Evolutionary conservation across 2,797 vertebrate species (phyloP).

Genomic region (Aratinga solstitialis): DNA sequence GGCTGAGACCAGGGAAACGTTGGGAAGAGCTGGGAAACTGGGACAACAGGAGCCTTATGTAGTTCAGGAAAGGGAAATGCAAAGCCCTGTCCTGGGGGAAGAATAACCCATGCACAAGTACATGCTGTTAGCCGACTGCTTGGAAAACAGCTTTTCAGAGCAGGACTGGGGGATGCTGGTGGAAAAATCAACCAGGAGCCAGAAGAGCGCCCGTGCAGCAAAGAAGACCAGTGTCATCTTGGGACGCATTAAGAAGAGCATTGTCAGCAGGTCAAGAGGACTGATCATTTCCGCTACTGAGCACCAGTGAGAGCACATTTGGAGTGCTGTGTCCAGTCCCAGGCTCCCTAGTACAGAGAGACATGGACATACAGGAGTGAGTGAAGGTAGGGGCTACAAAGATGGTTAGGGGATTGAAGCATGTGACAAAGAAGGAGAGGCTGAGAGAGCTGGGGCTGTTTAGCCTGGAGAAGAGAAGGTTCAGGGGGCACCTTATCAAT

Average conservation of each 20-base stretch:
- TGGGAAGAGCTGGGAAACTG: not conserved
- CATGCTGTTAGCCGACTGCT: not conserved
- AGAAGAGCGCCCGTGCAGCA: not conserved
- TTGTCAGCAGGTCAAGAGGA: not conserved
- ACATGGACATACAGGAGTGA: rapidly evolving
- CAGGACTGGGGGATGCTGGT: not conserved
- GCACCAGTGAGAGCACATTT: not conserved
- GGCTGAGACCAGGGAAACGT: not conserved
- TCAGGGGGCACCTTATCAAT: not conserved
- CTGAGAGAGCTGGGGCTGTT: not conserved
- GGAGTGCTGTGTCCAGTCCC: not conserved
- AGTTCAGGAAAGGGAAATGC: not conserved
- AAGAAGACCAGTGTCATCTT: not conserved
- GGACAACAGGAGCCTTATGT: not conserved
- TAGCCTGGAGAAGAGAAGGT: not conserved
- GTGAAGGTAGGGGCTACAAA: not conserved
- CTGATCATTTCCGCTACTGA: not conserved
- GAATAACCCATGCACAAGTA: not conserved
- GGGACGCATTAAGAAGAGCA: not conserved
- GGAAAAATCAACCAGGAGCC: not conserved
- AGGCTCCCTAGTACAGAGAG: not conserved
- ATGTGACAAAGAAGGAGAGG: not conserved
- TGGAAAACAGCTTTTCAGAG: not conserved
- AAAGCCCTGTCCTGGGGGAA: not conserved
- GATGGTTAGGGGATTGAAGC: not conserved